Base-by-base conservation (phyloP, 2,113 vertebrate species). In the Dicaeum eximium region DNA sequence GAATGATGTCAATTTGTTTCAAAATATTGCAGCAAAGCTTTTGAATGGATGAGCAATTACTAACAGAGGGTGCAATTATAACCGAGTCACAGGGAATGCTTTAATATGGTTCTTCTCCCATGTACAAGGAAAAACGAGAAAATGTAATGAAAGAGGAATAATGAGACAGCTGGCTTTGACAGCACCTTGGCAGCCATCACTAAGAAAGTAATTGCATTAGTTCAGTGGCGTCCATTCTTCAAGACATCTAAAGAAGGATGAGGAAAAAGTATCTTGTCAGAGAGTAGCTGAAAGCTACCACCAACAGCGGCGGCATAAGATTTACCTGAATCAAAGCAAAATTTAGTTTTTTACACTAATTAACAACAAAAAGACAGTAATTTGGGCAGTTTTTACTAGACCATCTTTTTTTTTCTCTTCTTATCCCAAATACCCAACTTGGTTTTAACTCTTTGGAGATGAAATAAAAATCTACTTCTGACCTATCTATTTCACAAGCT, bases 11-110 rank as follows among this genome's bases (percentile, higher is more conserved):
- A 97, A 96, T 97, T 97, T 98, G 92, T 97, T 97, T 97, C 86
- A 96, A 97, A 97, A 98, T 97, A 97, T 97, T 97, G 92, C 96
- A 95, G 91, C 93, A 93, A 96, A 96, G 90, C 93, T 96, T 98
- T 95, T 96, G 90, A 97, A 96, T 92, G 96, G 95, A 97, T 95
- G 94, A 97, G 92, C 96, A 96, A 95, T 96, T 96, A 96, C 95
- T 95, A 97, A 97, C 95, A 92, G 88, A 86, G 87, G 87, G 65
- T 80, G 89, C 86, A 84, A 92, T 97, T 96, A 96, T 86, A 97
- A 96, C 42, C 1, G 28, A 92, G 89, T 90, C 87, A 79, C 40
- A 95, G 88, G 95, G 42, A 93, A 96, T 61, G 79, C 74, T 97
- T 85, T 82, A 89, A 87, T 92, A 93, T 61, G 82, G 64, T 89